Base-by-base conservation (phyloP, 2,888 invertebrate genomes). In the Sinohyriopsis cumingii region DNA sequence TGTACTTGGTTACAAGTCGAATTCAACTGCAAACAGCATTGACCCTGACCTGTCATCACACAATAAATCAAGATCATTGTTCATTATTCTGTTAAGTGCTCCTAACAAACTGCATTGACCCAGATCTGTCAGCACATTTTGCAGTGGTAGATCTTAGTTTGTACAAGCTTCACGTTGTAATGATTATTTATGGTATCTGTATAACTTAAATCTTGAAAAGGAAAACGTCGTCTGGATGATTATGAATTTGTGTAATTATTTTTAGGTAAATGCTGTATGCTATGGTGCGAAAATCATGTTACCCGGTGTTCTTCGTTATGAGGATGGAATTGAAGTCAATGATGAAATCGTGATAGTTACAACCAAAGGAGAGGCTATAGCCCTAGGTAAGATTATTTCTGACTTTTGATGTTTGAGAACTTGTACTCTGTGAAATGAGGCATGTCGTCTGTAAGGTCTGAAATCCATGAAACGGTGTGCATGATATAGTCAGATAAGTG, bases 281-380 rank as follows among this genome's bases (percentile, higher is more conserved):
- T 99, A 99, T 86, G 99, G 99, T 81, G 99, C 99, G 28, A 99
- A 99, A 91, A 94, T 99, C 12, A 93, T 99, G 91, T 91, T 99
- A 73, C 99, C 99, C 0, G 99, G 99, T 87, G 95, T 99, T 33
- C 91, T 99, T 68, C 93, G 99, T 67, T 99, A 96, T 85, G 99
- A 99, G 89, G 96, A 98, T 90, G 97, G 96, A 55, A 99, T 99
- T 84, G 99, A 99, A 91, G 91, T 99, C 53, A 96, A 97, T 86
- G 95, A 98, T 88, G 97, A 99, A 92, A 98, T 99, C 81, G 99
- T 99, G 4, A 95, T 99, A 75, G 95, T 98, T 20, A 97, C 98
- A 0, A 97, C 98, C 0, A 99, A 99, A 91, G 99, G 99, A 72
- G 92, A 92, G 78, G 92, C 91, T 59, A 86, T 92, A 55, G 91